Evolutionary conservation across 2,888 invertebrate genomes (phyloP), one percentile per base, ranked within the genome.

Genomic region (Himalopsyche anomala): DNA sequence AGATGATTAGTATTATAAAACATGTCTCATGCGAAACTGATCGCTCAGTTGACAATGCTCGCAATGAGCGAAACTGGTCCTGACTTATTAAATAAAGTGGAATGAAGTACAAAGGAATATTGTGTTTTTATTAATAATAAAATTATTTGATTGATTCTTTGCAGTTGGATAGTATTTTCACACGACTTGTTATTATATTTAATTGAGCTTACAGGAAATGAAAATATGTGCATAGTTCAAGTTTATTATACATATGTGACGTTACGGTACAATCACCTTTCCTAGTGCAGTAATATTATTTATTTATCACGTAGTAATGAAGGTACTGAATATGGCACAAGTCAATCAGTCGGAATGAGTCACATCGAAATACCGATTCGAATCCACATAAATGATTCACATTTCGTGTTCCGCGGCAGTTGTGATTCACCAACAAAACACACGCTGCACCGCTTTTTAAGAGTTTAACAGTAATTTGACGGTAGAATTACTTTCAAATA

Each of bases 381-480:
- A 38, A 36, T 74, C 28, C 69, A 69, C n/a, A 36, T 38, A 74
- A 74, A 74, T 74, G 74, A 74, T 74, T 74, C 74, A 74, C 9
- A 69, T 69, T 36, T 69, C 28, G 28, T 36, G 36, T 74, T 38
- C 36, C 36, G 11, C 38, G 74, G 9, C 74, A 74, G 74, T 36
- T 62, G 62, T 62, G 74, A 74, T 36, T 74, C 74, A 74, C 74
- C 36, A 36, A 38, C 36, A 38, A 28, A 74, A 38, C 12, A 6
- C 74, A 74, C 36, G 36, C 12, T 15, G 15, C 51, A 15, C 15
- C 51, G 15, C 6, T 51, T 51, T 51, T 51, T 51, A 15, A 2
- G 4, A 4, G 51, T 15, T 51, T 51, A 51, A 51, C 51, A 12
- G 51, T 51, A 51, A 15, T 51, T 51, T 51, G 51, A 51, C 51